Base-by-base conservation (phyloP, 2,797 vertebrate species). In the Cercopithecus diana region DNA sequence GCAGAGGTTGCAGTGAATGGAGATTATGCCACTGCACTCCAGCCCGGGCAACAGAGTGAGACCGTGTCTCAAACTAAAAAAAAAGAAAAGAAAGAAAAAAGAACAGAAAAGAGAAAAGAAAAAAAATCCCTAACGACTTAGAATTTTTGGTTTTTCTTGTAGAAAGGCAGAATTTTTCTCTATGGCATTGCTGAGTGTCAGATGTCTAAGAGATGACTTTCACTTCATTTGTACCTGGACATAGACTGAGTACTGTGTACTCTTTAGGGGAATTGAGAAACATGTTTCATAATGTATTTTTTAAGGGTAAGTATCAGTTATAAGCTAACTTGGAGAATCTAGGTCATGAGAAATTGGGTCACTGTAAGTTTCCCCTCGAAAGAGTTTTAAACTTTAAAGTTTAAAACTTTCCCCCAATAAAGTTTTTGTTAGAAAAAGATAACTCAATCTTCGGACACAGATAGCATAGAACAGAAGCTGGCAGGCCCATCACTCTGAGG, bases 341-440 rank as follows among this genome's bases (percentile, higher is more conserved):
- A 94, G 70, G 39, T 96, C 70, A 76, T 39, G 57, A 90, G 86
- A 89, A 96, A 91, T 24, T 61, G 52, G n/a, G 22, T 91, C 87
- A 90, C n/a, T 84, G 2, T 87, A 43, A 43, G 14, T 67, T 94
- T 95, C 84, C 33, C 39, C 48, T 95, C 70, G 41, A 81, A 95
- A 81, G 79, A 72, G 61, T 64, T 95, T 80, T 82, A 84, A 67
- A 64, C 33, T 95, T 96, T 89, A 50, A 50, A 76, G 61, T 64
- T 95, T 81, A 79, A 84, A 67, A 64, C 36, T 95, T 96, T 89
- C 19, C 72, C 39, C 76, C 41, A 77, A 19, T 93, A 64, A 79
- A 82, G 5, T 82, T n/a, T 84, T 89, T 72, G 7, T 61, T 83
- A 77, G 88, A 52, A 95, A 93, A 88, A 22, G 20, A 45, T n/a